Percentiles rank a stretch among this genome's conserved stretches.
phyloP scores from a whole-genome alignment of 2,888 invertebrate species.

The Nephrotoma guestfalica region DNA sequence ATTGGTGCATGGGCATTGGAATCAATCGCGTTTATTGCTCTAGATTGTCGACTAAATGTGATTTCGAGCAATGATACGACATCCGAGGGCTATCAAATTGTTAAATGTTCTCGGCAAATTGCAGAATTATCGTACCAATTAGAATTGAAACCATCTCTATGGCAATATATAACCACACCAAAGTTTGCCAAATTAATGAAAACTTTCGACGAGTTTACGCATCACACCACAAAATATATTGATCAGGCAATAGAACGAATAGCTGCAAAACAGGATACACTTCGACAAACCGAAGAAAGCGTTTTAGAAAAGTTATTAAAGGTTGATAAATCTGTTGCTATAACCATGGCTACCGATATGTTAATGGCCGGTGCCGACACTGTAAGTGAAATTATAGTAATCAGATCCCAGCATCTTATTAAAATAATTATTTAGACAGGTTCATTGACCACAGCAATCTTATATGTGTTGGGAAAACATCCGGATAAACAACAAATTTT shows the following conservation, averaged over 20 bases:
- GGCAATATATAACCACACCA: slow-evolving; percentile 22
- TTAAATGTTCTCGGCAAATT: not conserved
- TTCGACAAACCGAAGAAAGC: slow-evolving; percentile 24
- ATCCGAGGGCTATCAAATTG: slow-evolving; percentile 10
- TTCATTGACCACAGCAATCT: slow-evolving; percentile 36
- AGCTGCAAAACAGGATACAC: slow-evolving; percentile 8
- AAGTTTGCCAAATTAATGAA: slow-evolving; percentile 22
- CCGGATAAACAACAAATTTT: slow-evolving; percentile 46
- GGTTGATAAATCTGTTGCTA: slow-evolving; percentile 35
- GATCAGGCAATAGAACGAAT: slow-evolving; percentile 20
- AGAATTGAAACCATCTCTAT: slow-evolving; percentile 25
- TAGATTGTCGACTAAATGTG: slow-evolving; percentile 27
- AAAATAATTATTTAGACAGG: slow-evolving; percentile 33
- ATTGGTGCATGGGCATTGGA: slow-evolving; percentile 44
- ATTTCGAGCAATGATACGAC: slow-evolving; percentile 14
- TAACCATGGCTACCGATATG: slow-evolving; percentile 41
- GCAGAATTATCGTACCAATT: slow-evolving; percentile 14
- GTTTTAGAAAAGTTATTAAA: slow-evolving; percentile 38
- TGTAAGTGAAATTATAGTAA: slow-evolving; percentile 27
- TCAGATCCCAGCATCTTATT: not conserved
- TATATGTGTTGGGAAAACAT: slow-evolving; percentile 48
- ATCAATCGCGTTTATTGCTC: slow-evolving; percentile 31
- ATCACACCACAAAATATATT: slow-evolving; percentile 16
- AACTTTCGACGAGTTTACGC: slow-evolving; percentile 28
- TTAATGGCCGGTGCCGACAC: slow-evolving; percentile 45